phyloP scores from a whole-genome alignment of 2,113 vertebrate genomes.

The Natator depressus region DNA sequence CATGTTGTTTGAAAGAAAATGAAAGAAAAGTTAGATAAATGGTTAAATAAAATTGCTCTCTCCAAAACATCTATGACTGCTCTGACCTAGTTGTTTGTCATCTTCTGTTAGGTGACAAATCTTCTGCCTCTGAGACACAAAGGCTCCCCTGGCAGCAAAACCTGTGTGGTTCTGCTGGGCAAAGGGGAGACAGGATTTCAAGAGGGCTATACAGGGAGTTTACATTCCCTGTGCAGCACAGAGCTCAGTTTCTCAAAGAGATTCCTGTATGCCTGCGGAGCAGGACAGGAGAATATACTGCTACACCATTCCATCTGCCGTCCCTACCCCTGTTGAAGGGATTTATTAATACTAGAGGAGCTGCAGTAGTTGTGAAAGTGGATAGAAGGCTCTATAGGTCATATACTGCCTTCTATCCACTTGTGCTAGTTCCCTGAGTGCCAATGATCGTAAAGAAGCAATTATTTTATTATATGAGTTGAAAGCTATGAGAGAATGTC shows the following conservation, averaged over 20 bases:
- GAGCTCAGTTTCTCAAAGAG: background rate
- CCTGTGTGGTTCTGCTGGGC: fast-evolving
- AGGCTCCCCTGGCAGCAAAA: fast-evolving
- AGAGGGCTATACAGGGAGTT: fast-evolving
- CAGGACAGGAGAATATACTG: background rate
- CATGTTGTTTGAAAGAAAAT: fast-evolving
- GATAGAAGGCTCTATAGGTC: background rate
- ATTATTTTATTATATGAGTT: background rate
- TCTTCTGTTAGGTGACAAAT: fast-evolving
- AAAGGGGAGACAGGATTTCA: background rate
- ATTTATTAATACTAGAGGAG: background rate
- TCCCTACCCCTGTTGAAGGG: background rate
- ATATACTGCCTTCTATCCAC: background rate
- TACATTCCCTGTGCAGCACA: background rate
- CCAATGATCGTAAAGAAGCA: background rate
- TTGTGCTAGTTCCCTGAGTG: background rate
- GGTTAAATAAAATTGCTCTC: background rate
- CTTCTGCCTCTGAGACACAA: background rate
- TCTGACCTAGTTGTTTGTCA: fast-evolving
- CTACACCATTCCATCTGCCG: background rate
- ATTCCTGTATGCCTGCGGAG: fast-evolving
- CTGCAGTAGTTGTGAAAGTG: background rate
- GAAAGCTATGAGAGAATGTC: background rate
- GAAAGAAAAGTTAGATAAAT: background rate
- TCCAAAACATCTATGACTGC: background rate